phyloP scores from a whole-genome alignment of 1,140 invertebrate genomes.

The Apis laboriosa region DNA sequence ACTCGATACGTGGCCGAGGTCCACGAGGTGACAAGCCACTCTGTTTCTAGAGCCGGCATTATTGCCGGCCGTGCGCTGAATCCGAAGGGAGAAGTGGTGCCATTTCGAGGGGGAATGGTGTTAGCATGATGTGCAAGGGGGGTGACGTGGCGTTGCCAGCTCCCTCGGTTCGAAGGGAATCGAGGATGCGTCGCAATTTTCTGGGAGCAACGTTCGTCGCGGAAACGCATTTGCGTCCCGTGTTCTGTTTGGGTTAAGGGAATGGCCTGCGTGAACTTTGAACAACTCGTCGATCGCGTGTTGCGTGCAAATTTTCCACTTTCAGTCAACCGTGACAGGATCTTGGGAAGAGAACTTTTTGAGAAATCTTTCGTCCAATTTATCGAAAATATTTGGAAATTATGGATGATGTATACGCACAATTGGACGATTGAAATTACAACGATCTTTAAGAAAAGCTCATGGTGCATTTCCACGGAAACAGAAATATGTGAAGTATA shows the following conservation, averaged over 20 bases:
- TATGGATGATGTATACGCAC: too few relatives aligned
- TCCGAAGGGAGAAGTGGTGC: neutral
- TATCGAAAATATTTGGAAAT: too few relatives aligned
- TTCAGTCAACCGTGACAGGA: too few relatives aligned
- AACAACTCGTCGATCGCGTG: neutral
- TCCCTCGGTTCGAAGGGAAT: neutral
- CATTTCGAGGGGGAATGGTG: neutral
- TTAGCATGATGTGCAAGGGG: neutral
- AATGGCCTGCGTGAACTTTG: neutral
- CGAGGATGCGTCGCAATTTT: neutral
- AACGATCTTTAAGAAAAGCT: too few relatives aligned
- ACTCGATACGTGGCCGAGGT: conserved; percentile 18
- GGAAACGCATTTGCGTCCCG: neutral
- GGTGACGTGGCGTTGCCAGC: neutral
- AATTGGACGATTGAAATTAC: too few relatives aligned
- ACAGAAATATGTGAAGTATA: too few relatives aligned
- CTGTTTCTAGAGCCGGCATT: conserved; percentile 12
- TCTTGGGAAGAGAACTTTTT: too few relatives aligned
- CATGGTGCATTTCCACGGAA: too few relatives aligned
- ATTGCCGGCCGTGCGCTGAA: conserved; percentile 29
- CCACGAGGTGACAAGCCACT: conserved; percentile 33
- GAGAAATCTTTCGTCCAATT: too few relatives aligned
- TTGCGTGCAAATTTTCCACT: neutral
- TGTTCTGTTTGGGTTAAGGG: neutral
- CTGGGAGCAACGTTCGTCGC: neutral